These are phyloP conservation scores for Pelvicachromis taeniatus DNA, from an alignment of 2,113 vertebrate species.

Conservation along the genomic window DNA sequence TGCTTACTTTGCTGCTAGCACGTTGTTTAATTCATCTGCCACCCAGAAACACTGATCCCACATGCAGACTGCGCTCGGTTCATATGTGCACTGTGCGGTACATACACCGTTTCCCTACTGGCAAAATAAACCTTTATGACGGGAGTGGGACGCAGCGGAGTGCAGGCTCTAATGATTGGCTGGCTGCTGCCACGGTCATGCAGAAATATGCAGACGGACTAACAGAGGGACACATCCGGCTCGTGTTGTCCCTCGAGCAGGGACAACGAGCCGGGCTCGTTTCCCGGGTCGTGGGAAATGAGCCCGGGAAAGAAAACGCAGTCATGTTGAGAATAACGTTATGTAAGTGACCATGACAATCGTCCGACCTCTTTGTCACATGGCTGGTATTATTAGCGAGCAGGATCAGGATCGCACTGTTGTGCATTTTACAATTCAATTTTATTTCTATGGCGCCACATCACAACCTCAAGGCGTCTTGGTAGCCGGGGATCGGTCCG, in stretches of 20 bases:
- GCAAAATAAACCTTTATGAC: constrained; percentile 7
- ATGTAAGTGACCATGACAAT: constrained; percentile 3
- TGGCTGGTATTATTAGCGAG: neutral
- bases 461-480: no score
- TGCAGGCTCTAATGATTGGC: constrained; percentile 32
- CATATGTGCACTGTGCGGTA: neutral
- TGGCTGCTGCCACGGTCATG: constrained; percentile 1
- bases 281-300: no score
- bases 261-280: no score
- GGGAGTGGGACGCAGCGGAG: constrained; percentile 12
- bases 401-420: neutral
- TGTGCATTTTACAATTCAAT: no score
- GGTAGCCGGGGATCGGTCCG: no score
- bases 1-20: constrained; percentile 40
- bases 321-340: constrained; percentile 14
- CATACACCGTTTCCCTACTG: neutral
- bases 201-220: constrained; percentile 10
- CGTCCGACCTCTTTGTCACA: neutral
- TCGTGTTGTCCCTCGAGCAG: no score
- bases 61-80: neutral
- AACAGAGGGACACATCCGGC: constrained; percentile 6
- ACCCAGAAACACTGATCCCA: neutral
- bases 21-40: constrained; percentile 12
- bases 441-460: no score
- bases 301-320: neutral